Evolutionary conservation across 2,113 vertebrate genomes (phyloP).

Genomic region (Triplophysa siluroides): DNA sequence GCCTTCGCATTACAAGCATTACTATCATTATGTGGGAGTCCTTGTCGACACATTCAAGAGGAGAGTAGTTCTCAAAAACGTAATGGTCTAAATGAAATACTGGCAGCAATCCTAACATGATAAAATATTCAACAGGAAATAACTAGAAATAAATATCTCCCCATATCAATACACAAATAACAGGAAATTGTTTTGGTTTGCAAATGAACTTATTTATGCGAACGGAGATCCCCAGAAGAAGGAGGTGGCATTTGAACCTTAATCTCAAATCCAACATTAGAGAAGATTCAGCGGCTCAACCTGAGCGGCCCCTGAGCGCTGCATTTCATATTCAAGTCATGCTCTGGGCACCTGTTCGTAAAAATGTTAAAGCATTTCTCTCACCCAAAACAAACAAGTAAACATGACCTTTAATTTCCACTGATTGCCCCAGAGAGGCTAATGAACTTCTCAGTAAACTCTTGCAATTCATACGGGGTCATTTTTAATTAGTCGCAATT

Average conservation of each 20-base stretch:
- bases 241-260: slow-evolving; percentile 50
- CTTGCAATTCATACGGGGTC: slow-evolving; percentile 67
- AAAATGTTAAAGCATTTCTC: slow-evolving; percentile 54
- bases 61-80: slow-evolving; percentile 54
- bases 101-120: slow-evolving; percentile 37
- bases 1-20: not conserved
- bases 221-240: slow-evolving; percentile 53
- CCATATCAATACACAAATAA: slow-evolving; percentile 41
- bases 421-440: slow-evolving; percentile 69
- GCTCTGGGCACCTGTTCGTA: slow-evolving; percentile 57
- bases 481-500: slow-evolving; percentile 75
- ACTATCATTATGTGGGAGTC: not conserved
- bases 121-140: slow-evolving; percentile 39
- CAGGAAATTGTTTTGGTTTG: slow-evolving; percentile 44
- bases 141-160: slow-evolving; percentile 17
- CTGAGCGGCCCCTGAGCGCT: slow-evolving; percentile 35
- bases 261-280: slow-evolving; percentile 47
- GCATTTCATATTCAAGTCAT: slow-evolving; percentile 51
- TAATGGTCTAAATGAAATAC: slow-evolving; percentile 33
- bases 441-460: slow-evolving; percentile 76
- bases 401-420: slow-evolving; percentile 75
- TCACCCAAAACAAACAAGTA: slow-evolving; percentile 63
- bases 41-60: slow-evolving; percentile 39
- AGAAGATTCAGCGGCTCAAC: slow-evolving; percentile 43
- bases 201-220: slow-evolving; percentile 56